Evolutionary conservation across 2,888 invertebrate genomes (phyloP), one percentile per base, ranked within the genome.

Genomic region (Mystacides longicornis): DNA sequence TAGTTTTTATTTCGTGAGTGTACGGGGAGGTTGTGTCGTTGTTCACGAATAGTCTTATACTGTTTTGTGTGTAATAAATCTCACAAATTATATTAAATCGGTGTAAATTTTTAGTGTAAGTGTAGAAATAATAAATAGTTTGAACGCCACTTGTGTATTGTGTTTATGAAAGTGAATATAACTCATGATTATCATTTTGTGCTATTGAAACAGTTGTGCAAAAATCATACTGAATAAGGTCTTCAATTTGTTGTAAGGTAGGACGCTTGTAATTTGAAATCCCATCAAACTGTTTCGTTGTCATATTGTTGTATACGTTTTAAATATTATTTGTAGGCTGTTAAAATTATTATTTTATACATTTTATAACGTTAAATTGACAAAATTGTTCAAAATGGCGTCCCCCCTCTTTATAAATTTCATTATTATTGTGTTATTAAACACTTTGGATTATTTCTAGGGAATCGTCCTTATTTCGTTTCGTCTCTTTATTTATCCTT

Each of bases 151-250:
- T 9, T 49, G 49, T 43, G 31, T 5, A 48, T 49, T 49, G 37
- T 14, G 9, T 48, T 31, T 43, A 49, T 54, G 33, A 27, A 2
- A 16, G 52, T 52, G 54, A 45, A 21, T 50, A 45, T 31, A 22
- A 54, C 20, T 20, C 27, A 23, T 33, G 50, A 54, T 49, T 33
- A 49, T 54, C 54, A 54, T 14, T 37, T 16, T 37, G 37, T 37
- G 37, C 16, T 3, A 16, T 3, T n/a, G 16, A 37, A 37, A 37
- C 37, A 37, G 37, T 37, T 37, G 37, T 37, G 37, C 37, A 37
- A 37, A 37, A 37, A 37, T 37, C 14, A 37, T 37, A 37, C 16
- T 37, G 37, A 37, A 3, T 16, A 14, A 37, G 14, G 37, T 37
- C 37, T 37, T 16, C 14, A n/a, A 37, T 37, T 37, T 37, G 16